phyloP scores from a whole-genome alignment of 1,140 invertebrate genomes.

The Brachionus rubens region DNA sequence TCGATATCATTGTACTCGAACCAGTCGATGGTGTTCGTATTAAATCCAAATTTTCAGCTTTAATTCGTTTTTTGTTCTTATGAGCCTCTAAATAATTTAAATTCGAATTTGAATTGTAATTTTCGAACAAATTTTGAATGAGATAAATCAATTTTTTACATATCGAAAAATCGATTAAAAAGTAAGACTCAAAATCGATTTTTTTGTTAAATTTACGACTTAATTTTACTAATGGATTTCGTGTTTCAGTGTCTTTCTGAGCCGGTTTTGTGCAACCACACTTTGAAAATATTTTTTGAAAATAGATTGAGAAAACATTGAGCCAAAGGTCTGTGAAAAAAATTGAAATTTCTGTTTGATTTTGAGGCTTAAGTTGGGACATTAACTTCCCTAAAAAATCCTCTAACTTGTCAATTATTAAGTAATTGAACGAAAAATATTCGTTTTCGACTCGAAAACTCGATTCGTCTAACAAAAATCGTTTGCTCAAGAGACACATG shows the following conservation, averaged over 20 bases:
- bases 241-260: not conserved
- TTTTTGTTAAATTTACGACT: not conserved
- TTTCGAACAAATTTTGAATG: slow-evolving; percentile 38
- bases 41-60: not conserved
- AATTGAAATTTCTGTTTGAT: not conserved
- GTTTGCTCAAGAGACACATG: slow-evolving; percentile 10
- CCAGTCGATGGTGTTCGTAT: not conserved
- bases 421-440: slow-evolving; percentile 31
- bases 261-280: not conserved
- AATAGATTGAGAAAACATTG: not conserved
- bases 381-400: slow-evolving; percentile 1
- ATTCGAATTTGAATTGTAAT: not conserved
- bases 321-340: slow-evolving; percentile 23
- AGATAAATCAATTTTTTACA: slow-evolving; percentile 18
- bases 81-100: not conserved
- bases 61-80: not conserved
- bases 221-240: not conserved
- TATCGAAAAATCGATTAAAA: slow-evolving; percentile 9
- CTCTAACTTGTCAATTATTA: slow-evolving; percentile 22
- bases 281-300: slow-evolving; percentile 26
- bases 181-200: not conserved
- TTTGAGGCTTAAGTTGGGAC: too few relatives aligned
- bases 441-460: not conserved
- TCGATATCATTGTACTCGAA: not conserved
- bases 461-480: slow-evolving; percentile 6